phyloP scores from a whole-genome alignment of 2,797 vertebrate genomes.

The Zalophus californianus region DNA sequence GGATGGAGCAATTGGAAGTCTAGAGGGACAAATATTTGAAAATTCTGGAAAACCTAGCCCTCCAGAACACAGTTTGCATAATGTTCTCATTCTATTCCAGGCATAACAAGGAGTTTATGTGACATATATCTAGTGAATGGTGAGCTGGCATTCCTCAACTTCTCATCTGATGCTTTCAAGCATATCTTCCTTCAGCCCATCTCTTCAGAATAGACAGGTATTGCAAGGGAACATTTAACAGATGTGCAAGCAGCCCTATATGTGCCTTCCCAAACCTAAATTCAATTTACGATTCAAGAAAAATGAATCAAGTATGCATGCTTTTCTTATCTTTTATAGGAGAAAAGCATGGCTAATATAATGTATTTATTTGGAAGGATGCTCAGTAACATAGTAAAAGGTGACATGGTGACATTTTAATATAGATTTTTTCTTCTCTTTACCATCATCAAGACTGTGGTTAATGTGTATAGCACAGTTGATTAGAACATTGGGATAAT shows the following conservation, averaged over 20 bases:
- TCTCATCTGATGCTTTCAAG: background rate
- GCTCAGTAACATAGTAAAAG: background rate
- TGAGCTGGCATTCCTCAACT: background rate
- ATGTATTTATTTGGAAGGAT: background rate
- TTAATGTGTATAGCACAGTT: background rate
- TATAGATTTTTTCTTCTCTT: background rate
- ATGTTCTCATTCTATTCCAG: background rate
- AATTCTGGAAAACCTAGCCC: background rate
- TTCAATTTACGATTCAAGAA: background rate
- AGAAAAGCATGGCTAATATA: background rate
- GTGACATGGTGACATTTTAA: constrained; percentile 5
- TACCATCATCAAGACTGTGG: background rate
- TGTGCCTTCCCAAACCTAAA: background rate
- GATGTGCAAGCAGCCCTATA: background rate
- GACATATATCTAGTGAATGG: background rate
- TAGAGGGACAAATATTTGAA: background rate
- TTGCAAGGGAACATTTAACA: background rate
- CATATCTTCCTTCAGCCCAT: background rate
- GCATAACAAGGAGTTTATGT: background rate
- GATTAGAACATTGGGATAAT: constrained; percentile 62
- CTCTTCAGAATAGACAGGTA: background rate
- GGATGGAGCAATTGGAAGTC: background rate
- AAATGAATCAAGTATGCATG: background rate
- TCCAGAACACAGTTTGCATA: background rate
- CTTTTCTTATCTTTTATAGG: background rate